Evolutionary conservation across 2,113 vertebrate species (phyloP).

Genomic region (Morone saxatilis): DNA sequence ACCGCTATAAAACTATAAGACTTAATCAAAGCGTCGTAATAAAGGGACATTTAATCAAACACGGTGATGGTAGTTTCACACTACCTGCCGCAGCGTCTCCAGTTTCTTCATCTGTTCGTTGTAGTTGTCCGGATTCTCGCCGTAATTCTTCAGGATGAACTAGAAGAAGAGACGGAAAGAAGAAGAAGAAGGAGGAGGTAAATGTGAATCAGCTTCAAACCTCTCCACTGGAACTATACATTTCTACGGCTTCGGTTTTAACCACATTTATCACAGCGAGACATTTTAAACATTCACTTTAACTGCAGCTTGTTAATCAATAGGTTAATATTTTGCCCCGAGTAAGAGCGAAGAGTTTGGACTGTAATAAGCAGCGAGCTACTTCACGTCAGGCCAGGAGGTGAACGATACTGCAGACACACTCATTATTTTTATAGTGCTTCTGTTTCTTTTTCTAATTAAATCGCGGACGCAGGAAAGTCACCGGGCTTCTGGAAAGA

Average conservation of each 20-base stretch:
- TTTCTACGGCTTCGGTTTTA: rapidly evolving
- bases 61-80: background rate
- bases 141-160: constrained; percentile 97
- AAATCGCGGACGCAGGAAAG: constrained; percentile 4
- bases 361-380: constrained; percentile 32
- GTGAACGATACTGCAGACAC: constrained; percentile 15
- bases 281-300: background rate
- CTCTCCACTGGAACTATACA: too few species aligned
- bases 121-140: constrained; percentile 96
- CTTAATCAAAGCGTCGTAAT: background rate
- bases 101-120: constrained; percentile 97
- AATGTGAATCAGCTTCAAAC: background rate
- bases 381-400: constrained; percentile 79
- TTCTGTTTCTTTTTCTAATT: constrained; percentile 4
- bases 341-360: background rate
- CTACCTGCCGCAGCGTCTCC: constrained; percentile 93
- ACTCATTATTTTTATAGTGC: background rate
- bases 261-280: background rate
- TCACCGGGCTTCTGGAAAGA: constrained; percentile 8
- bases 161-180: constrained; percentile 57
- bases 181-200: background rate
- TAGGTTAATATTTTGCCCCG: constrained; percentile 11
- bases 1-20: background rate
- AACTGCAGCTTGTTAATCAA: background rate
- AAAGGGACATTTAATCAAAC: background rate